These are phyloP conservation scores for Ctena decussata DNA, from an alignment of 2,888 invertebrate species.

Conservation along the genomic window DNA sequence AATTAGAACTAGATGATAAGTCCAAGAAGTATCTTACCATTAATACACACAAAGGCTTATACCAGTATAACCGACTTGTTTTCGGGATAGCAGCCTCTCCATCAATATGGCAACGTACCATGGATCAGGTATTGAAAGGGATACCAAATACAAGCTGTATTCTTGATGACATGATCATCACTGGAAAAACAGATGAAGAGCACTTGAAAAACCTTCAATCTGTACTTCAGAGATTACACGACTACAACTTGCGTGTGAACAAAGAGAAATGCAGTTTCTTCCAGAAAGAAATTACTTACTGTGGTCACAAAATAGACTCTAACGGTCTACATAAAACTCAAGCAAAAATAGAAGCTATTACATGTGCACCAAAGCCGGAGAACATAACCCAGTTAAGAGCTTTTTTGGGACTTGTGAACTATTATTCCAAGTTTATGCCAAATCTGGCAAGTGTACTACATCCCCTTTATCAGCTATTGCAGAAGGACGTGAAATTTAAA, in stretches of 20 bases:
- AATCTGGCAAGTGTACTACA: slow-evolving; percentile 30
- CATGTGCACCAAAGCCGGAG: slow-evolving; percentile 40
- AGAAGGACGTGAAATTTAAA: slow-evolving; percentile 5
- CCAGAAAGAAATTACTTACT: slow-evolving; percentile 35
- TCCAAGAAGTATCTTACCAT: slow-evolving; percentile 55
- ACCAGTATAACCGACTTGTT: slow-evolving; percentile 37
- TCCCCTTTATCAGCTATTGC: slow-evolving; percentile 25
- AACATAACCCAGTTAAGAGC: slow-evolving; percentile 48
- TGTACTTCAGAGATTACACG: slow-evolving; percentile 32
- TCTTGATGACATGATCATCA: slow-evolving; percentile 57
- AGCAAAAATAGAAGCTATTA: slow-evolving; percentile 29
- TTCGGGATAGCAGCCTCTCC: slow-evolving; percentile 55
- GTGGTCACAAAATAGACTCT: slow-evolving; percentile 48
- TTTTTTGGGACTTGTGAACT: slow-evolving; percentile 48
- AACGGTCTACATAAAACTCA: slow-evolving; percentile 42
- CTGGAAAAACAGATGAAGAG: slow-evolving; percentile 26
- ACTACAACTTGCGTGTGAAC: slow-evolving; percentile 37
- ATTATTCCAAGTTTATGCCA: slow-evolving; percentile 49
- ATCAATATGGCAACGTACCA: slow-evolving; percentile 56
- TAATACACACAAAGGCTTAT: slow-evolving; percentile 60
- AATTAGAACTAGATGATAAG: slow-evolving; percentile 43
- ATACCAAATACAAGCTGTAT: slow-evolving; percentile 26
- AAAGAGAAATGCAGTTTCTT: slow-evolving; percentile 40
- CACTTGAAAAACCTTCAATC: slow-evolving; percentile 34
- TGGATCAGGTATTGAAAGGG: slow-evolving; percentile 52